These are phyloP conservation scores for Pristiophorus japonicus DNA, from an alignment of 2,113 vertebrate species.

Conservation along the genomic window DNA sequence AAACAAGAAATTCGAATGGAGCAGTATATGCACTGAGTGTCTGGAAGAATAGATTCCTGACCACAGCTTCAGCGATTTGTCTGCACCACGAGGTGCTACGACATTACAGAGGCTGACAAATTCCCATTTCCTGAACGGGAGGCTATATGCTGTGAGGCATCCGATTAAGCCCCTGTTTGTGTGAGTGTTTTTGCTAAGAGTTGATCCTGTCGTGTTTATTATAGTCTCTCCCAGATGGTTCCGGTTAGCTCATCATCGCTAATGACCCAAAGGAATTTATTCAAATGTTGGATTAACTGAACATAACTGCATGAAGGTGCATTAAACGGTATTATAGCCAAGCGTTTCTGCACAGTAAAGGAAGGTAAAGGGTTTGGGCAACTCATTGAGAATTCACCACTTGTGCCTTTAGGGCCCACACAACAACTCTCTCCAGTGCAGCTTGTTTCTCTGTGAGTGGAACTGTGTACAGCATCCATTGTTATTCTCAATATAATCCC, in stretches of 20 bases:
- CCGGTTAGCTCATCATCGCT: slow-evolving; percentile 15
- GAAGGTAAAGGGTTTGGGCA: neutral
- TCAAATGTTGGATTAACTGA: neutral
- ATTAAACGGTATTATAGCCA: neutral
- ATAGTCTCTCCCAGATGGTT: neutral
- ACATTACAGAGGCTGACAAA: neutral
- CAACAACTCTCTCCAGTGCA: neutral
- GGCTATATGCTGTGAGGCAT: neutral
- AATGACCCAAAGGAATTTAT: slow-evolving; percentile 23
- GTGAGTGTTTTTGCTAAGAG: neutral
- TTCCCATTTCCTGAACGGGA: neutral
- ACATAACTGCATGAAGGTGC: neutral
- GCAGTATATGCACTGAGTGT: neutral
- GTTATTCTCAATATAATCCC: neutral
- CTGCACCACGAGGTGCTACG: neutral
- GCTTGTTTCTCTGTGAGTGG: neutral
- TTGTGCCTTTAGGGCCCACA: neutral
- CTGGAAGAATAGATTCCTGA: neutral
- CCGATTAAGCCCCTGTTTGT: neutral
- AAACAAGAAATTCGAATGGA: neutral
- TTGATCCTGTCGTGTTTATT: neutral
- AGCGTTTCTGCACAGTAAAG: neutral
- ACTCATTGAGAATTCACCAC: slow-evolving; percentile 27
- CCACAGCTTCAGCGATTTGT: neutral
- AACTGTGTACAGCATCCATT: neutral